These are phyloP conservation scores for Blennius ocellaris DNA, from an alignment of 2,113 vertebrate species.

Conservation along the genomic window DNA sequence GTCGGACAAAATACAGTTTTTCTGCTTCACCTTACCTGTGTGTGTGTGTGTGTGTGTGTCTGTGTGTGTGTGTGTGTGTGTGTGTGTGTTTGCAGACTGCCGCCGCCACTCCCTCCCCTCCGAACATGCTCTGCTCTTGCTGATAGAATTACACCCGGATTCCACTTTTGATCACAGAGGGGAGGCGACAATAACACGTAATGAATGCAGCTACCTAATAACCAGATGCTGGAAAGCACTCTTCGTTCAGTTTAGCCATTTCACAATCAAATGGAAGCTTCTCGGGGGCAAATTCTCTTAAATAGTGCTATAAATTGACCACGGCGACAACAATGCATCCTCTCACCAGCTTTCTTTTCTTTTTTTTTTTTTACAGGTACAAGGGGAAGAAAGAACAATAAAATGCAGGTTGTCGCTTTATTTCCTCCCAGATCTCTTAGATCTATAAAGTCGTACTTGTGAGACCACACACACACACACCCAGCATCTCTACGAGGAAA, in stretches of 20 bases:
- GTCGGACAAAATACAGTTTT: too few relatives aligned
- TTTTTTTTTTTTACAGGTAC: constrained; percentile 21
- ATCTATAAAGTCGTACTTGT: constrained; percentile 34
- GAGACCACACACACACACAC: constrained; percentile 25
- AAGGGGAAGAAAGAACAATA: not conserved
- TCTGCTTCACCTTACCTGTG: too few relatives aligned
- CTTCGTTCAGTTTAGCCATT: constrained; percentile 52
- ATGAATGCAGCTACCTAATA: constrained; percentile 65
- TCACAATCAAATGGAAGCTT: constrained; percentile 57
- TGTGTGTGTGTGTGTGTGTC: too few relatives aligned
- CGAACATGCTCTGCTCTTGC: constrained; percentile 11
- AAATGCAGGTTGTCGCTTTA: constrained; percentile 31
- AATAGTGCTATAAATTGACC: constrained; percentile 62
- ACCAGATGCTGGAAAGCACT: constrained; percentile 60
- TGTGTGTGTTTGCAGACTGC: not conserved
- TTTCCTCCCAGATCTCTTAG: constrained; percentile 28
- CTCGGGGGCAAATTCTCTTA: constrained; percentile 55
- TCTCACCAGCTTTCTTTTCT: constrained; percentile 7
- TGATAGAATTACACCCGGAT: constrained; percentile 54
- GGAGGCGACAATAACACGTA: constrained; percentile 57
- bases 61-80: too few relatives aligned
- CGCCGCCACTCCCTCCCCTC: constrained; percentile 5
- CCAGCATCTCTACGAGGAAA: constrained; percentile 8
- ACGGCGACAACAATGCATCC: not conserved
- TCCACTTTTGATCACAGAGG: constrained; percentile 59